Percentiles rank a stretch among this genome's conserved stretches.
These are phyloP conservation scores for Xenopus laevis DNA, from an alignment of 2,113 vertebrate species.

Conservation along the genomic window DNA sequence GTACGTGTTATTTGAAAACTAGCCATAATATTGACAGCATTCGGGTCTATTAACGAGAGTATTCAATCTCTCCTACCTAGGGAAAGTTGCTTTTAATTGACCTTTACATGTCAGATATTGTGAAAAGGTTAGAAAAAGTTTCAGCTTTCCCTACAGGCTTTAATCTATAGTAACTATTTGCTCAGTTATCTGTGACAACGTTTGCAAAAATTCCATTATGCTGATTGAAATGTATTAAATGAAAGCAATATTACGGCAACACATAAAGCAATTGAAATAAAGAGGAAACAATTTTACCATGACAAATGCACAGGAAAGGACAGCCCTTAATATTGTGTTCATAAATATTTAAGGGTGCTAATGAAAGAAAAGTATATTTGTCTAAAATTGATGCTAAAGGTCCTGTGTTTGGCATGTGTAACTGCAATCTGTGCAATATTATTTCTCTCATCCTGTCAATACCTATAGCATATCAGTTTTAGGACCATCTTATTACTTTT, in stretches of 20 bases:
- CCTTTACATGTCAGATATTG: constrained; percentile 21
- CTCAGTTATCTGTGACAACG: background rate
- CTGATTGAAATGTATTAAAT: background rate
- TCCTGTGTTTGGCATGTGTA: too few species aligned
- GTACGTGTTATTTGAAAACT: background rate
- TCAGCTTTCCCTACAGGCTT: constrained; percentile 3
- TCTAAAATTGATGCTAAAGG: too few species aligned
- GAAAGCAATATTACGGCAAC: background rate
- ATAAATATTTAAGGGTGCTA: background rate
- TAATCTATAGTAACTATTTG: constrained; percentile 15
- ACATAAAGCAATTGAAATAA: background rate
- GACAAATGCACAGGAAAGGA: background rate
- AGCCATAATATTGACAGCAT: constrained; percentile 14
- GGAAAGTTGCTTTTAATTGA: constrained; percentile 22
- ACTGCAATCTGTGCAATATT: too few species aligned
- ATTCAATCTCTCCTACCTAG: background rate
- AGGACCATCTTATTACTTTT: too few species aligned
- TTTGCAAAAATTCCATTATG: background rate
- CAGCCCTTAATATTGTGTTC: background rate
- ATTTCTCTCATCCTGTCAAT: too few species aligned
- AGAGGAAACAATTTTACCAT: too few species aligned
- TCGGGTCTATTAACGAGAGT: constrained; percentile 4
- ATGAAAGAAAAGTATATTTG: too few species aligned
- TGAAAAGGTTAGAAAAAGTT: constrained; percentile 20
- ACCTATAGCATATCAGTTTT: too few species aligned